phyloP scores from a whole-genome alignment of 37 sponge, comb jelly and placozoan genomes.

The Bolinopsis microptera region DNA sequence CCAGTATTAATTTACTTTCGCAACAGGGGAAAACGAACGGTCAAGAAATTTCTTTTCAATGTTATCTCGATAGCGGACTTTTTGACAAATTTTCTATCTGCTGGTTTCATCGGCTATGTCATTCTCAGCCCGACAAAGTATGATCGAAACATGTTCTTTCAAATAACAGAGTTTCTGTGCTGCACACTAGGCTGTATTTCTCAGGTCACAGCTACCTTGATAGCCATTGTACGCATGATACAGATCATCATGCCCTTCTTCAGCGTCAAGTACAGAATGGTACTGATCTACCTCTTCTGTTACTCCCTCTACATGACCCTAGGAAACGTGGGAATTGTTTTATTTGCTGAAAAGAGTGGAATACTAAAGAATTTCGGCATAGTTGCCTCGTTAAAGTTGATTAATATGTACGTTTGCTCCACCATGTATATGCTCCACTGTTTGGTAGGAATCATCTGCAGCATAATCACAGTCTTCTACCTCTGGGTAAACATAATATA shows the following conservation, averaged over 20 bases:
- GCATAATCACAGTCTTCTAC: not conserved
- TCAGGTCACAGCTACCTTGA: not conserved
- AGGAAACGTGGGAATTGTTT: too few species aligned
- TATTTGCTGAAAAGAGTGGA: too few species aligned
- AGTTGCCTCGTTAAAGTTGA: not conserved
- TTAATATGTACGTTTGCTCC: conserved; percentile 40
- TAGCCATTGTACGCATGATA: not conserved
- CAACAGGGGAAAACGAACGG: not conserved
- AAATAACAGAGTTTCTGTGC: not conserved
- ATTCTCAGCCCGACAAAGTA: not conserved
- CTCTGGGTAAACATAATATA: not conserved
- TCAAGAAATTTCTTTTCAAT: not conserved
- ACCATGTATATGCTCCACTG: conserved; percentile 28
- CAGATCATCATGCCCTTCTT: not conserved
- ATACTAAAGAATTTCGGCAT: too few species aligned
- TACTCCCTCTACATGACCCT: too few species aligned
- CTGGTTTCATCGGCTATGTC: not conserved
- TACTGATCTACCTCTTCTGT: too few species aligned
- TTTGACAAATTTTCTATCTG: not conserved
- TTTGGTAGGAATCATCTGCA: conserved; percentile 3
- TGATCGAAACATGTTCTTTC: not conserved
- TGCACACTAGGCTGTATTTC: not conserved
- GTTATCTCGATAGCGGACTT: not conserved
- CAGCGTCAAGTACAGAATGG: too few species aligned
- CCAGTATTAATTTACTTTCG: not conserved